Conservation (phyloP, 2,888 invertebrate genomes). For the Drosophila heteroneura region DNA sequence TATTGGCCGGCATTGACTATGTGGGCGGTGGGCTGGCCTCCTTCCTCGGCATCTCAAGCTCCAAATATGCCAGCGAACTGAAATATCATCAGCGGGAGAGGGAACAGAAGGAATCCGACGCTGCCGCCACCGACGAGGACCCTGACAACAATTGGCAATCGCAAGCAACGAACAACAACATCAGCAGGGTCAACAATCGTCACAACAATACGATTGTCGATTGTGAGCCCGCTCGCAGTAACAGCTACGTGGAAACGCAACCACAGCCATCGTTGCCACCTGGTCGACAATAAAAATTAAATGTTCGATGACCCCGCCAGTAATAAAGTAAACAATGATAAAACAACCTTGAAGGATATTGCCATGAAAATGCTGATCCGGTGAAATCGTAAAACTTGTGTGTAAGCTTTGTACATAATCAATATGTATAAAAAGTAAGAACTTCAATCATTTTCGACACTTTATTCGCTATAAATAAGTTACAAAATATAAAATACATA, state of each 20-base stretch:
- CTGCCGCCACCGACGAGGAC: constrained; percentile 55
- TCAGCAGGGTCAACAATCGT: constrained; percentile 15
- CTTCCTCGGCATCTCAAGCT: constrained; percentile 85
- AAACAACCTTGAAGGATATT: constrained; percentile 2
- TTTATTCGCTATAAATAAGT: constrained; percentile 77
- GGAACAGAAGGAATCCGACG: constrained; percentile 43
- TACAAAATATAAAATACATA: constrained; percentile 58
- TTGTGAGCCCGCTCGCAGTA: constrained; percentile 51
- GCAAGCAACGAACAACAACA: constrained; percentile 23
- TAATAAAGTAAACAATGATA: background rate
- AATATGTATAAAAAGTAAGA: constrained; percentile 31
- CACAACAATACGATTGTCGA: constrained; percentile 55
- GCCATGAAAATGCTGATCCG: constrained; percentile 48
- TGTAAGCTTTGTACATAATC: constrained; percentile 33
- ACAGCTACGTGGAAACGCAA: constrained; percentile 9
- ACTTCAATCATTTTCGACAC: constrained; percentile 65
- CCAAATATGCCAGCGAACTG: constrained; percentile 77
- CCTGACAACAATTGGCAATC: constrained; percentile 74
- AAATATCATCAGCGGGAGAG: constrained; percentile 64
- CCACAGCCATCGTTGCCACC: constrained; percentile 17
- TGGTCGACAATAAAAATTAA: constrained; percentile 46
- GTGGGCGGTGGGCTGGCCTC: constrained; percentile 88
- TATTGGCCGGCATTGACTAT: constrained; percentile 87
- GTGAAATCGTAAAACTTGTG: constrained; percentile 31
- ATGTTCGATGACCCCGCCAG: constrained; percentile 13